A percentile compares a stretch with the other conserved stretches of the same genome.
phyloP scores from a whole-genome alignment of 2,888 invertebrate species.

The Synergus umbraculus region DNA sequence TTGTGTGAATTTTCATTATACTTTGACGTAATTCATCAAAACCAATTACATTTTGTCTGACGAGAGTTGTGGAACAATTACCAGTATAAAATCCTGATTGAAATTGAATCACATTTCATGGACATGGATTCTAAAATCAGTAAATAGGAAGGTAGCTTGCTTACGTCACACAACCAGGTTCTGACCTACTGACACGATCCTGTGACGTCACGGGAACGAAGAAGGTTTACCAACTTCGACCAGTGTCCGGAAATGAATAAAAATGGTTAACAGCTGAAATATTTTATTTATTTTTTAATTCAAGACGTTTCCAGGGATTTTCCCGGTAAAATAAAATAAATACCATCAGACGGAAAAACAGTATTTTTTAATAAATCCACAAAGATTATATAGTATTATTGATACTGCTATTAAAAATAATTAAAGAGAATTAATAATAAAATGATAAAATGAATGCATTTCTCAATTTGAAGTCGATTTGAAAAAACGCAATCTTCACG shows the following conservation, averaged over 20 bases:
- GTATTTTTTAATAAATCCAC: too few relatives aligned
- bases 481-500: conserved; percentile 4
- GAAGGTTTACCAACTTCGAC: conserved; percentile 54
- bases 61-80: background rate
- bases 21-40: background rate
- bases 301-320: too few relatives aligned
- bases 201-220: conserved; percentile 74
- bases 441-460: background rate
- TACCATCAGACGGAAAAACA: too few relatives aligned
- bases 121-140: conserved; percentile 28
- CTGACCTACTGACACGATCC: conserved; percentile 54
- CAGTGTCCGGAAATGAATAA: conserved; percentile 36
- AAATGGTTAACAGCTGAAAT: background rate
- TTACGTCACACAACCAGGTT: conserved; percentile 27
- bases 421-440: too few relatives aligned
- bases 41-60: background rate
- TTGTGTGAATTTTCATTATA: background rate
- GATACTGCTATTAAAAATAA: too few relatives aligned
- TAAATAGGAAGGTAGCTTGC: conserved; percentile 23
- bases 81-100: conserved; percentile 8
- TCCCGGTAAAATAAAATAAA: too few relatives aligned
- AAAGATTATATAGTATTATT: too few relatives aligned
- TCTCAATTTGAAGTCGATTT: background rate
- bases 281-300: too few relatives aligned
- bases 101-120: conserved; percentile 33